Conservation (phyloP, 2,797 vertebrate species). For the Coccyzus lansbergi region DNA sequence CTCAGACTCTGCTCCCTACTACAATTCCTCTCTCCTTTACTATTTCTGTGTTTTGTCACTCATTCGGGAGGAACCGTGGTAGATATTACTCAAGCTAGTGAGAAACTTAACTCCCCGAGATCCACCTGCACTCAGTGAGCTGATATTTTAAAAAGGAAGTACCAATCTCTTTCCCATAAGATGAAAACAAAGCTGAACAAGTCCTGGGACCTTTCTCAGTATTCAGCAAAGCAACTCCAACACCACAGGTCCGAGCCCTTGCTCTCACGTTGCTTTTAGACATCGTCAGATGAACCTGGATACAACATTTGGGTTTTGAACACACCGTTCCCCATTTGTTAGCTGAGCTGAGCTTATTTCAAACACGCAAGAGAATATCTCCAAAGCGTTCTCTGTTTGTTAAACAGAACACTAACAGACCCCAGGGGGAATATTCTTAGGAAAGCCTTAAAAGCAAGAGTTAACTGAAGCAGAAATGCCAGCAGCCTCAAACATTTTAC, state of each 20-base stretch:
- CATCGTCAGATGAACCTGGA: neutral
- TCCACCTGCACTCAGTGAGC: neutral
- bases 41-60: neutral
- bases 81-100: neutral
- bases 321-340: neutral
- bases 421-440: neutral
- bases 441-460: neutral
- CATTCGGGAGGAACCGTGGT: neutral
- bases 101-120: neutral
- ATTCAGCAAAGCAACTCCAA: neutral
- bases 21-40: no score
- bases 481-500: neutral
- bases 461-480: neutral
- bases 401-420: neutral
- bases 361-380: neutral
- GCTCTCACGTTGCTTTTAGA: neutral
- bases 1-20: neutral
- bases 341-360: neutral
- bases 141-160: neutral
- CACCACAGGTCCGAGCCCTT: neutral
- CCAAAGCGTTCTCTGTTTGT: neutral
- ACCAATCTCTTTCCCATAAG: neutral
- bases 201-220: neutral
- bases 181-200: neutral
- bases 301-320: neutral